Conservation (phyloP, 2,888 invertebrate genomes). For the Atrina japonica region DNA sequence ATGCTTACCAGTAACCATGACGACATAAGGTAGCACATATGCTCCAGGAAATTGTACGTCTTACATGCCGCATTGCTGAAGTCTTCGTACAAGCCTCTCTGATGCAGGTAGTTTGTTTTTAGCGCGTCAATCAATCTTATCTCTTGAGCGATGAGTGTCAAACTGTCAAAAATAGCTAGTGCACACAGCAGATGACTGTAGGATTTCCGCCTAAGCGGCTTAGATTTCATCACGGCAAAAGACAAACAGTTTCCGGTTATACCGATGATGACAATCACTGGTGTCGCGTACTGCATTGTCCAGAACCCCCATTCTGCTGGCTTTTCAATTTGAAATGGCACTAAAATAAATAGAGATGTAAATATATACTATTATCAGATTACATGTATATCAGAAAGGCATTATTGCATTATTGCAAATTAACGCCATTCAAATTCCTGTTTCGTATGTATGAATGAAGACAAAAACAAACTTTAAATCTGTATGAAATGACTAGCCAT, state of each 20-base stretch:
- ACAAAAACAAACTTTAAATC: too few species aligned
- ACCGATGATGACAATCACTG: conserved; percentile 70
- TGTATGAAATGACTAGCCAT: too few species aligned
- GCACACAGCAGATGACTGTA: conserved; percentile 77
- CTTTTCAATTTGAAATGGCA: too few species aligned
- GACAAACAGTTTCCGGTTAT: conserved; percentile 76
- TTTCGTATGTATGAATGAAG: too few species aligned
- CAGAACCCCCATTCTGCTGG: conserved; percentile 64
- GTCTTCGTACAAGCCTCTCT: conserved; percentile 38
- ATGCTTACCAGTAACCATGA: conserved; percentile 77
- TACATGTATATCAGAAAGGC: too few species aligned
- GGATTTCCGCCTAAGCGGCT: conserved; percentile 71
- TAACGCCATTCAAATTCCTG: too few species aligned
- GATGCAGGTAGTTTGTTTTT: conserved; percentile 13
- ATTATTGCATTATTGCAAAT: too few species aligned
- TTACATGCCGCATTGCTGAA: conserved; percentile 72
- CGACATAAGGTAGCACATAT: conserved; percentile 75
- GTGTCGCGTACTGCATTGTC: conserved; percentile 69
- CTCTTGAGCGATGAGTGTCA: conserved; percentile 66
- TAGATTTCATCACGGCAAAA: conserved; percentile 75
- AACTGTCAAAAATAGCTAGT: conserved; percentile 74
- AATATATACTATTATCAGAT: too few species aligned
- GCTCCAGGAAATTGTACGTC: conserved; percentile 68
- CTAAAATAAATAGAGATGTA: too few species aligned
- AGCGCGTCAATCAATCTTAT: conserved; percentile 61